Conservation (phyloP, 2,888 invertebrate genomes). For the Drosophila sordidula region DNA sequence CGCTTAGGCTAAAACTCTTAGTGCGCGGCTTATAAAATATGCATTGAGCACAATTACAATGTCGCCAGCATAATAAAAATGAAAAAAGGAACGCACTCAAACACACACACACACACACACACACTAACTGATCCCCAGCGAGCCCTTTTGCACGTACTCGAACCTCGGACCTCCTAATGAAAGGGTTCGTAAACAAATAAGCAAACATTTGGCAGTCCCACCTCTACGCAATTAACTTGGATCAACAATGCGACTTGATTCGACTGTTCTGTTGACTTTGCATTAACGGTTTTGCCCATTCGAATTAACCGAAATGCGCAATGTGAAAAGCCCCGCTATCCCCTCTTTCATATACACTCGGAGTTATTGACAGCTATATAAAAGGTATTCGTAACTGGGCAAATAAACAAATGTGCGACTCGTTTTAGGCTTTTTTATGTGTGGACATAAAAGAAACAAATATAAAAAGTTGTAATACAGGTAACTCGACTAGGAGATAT, state of each 20-base stretch:
- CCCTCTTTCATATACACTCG: not conserved
- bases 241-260: conserved; percentile 53
- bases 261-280: conserved; percentile 63
- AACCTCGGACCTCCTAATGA: conserved; percentile 39
- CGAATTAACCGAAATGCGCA: conserved; percentile 55
- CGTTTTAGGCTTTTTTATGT: conserved; percentile 49
- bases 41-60: conserved; percentile 65
- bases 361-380: conserved; percentile 38
- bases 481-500: not conserved
- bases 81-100: conserved; percentile 5
- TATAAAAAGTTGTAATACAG: not conserved
- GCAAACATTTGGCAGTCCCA: conserved; percentile 45
- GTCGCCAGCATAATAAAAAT: conserved; percentile 42
- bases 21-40: conserved; percentile 57
- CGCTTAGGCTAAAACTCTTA: conserved; percentile 38
- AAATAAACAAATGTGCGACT: conserved; percentile 39
- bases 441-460: conserved; percentile 48
- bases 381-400: conserved; percentile 28
- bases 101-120: conserved; percentile 2
- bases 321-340: conserved; percentile 5
- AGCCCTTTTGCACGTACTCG: conserved; percentile 33
- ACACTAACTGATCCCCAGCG: conserved; percentile 26
- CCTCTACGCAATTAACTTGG: conserved; percentile 65
- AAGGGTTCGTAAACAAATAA: conserved; percentile 59
- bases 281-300: conserved; percentile 58